Base-by-base conservation (phyloP, 37 sponge, comb jelly and placozoan species). In the Cliona cf. orientalis region DNA sequence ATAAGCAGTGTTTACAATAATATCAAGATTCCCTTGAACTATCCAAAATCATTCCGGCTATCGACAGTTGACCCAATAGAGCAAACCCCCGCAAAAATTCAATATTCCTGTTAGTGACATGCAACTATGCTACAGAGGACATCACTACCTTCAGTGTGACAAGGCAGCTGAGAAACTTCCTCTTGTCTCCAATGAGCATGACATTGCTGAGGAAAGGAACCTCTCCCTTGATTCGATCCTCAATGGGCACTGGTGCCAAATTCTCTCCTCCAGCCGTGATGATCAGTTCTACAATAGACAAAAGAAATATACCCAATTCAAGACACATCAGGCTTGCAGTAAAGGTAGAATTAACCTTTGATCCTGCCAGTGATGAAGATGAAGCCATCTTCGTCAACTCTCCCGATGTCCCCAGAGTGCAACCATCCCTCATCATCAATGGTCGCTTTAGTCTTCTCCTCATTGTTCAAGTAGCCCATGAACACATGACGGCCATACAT, bases 251-350 rank as follows among this genome's bases (percentile, higher is more conserved):
- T 12, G 97, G 94, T 42, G 90, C 80, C 29, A 96, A 79, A 65
- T 91, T 94, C 79, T 96, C 97, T 39, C 97, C 97, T 71, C 91
- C 91, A 62, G 94, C 69, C 12, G 97, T 96, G 55, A 93, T 94
- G 74, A 96, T 87, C 37, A 96, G 42, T 74, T 96, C 97, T 96
- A 53, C 3, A 58, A 26, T 21, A 38, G 45, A 21, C 33, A 36
- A 2, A 29, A 65, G 19, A 65, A 33, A 65, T 19, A 9, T 14
- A 14, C 14, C 14, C 9, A 49, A 9, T 49, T 49, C 14, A 49
- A 49, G 53, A 23, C 58, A 58, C 5, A 37, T 56, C 19, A 23
- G 26, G 3, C 3, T 41, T 63, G 28, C 28, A 42, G 23, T 19
- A 6, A 33, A 17, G 7, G 19, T 43, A 34, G 17, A 77, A 14